phyloP scores from a whole-genome alignment of 2,888 invertebrate genomes.

The Acleris literana region DNA sequence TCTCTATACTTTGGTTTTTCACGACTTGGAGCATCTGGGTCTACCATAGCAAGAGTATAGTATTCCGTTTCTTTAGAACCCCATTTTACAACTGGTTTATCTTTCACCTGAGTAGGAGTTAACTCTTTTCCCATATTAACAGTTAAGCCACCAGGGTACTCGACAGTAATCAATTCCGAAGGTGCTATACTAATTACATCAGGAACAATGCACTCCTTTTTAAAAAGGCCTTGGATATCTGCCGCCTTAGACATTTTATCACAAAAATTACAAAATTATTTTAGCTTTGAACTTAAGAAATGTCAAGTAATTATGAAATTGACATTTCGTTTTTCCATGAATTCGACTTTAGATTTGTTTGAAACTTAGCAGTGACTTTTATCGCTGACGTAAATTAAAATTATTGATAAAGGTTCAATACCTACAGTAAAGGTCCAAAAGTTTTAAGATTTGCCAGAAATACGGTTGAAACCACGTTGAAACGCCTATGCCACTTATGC shows the following conservation, averaged over 20 bases:
- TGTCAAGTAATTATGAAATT: not conserved
- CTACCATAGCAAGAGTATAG: constrained; percentile 86
- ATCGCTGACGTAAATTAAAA: too few species aligned
- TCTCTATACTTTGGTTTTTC: constrained; percentile 87
- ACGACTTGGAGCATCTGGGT: constrained; percentile 91
- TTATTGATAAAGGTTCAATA: too few species aligned
- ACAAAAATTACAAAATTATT: not conserved
- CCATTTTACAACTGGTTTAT: constrained; percentile 87
- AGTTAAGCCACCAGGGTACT: constrained; percentile 74
- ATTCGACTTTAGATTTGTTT: too few species aligned
- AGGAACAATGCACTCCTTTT: constrained; percentile 85
- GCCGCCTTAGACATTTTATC: constrained; percentile 48
- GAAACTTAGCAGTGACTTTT: too few species aligned
- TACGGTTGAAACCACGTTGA: too few species aligned
- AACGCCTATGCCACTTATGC: too few species aligned
- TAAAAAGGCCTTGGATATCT: constrained; percentile 60
- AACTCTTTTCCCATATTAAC: constrained; percentile 86
- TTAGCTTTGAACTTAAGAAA: not conserved
- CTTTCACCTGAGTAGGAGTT: constrained; percentile 88
- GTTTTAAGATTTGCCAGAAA: too few species aligned
- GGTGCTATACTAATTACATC: constrained; percentile 87
- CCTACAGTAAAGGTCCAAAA: too few species aligned
- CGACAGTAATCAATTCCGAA: constrained; percentile 72
- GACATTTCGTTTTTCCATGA: not conserved
- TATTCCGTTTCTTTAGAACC: constrained; percentile 81